Base-by-base conservation (phyloP, 1,140 invertebrate genomes). In the Subanguina moxae region DNA sequence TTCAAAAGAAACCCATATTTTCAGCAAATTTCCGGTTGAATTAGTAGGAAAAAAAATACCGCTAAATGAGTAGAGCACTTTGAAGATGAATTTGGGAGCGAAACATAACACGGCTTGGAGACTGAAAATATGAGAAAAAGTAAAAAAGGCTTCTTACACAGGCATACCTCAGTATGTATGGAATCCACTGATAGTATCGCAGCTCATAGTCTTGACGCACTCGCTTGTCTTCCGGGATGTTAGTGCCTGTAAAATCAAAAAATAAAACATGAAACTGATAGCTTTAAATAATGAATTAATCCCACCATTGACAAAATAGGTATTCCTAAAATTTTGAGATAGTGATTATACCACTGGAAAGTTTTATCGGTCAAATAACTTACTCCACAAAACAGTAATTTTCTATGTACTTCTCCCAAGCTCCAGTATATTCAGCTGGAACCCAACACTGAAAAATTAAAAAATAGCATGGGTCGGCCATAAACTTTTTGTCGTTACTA, bases 351-450 rank as follows among this genome's bases (percentile, higher is more conserved):
- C 32, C 32, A 11, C 3, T 38, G 11, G 3, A 38, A 38, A 5
- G 11, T 38, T 5, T 38, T 3, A 38, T 38, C 3, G 32, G 32
- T 38, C 11, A 11, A 38, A 38, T 38, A 5, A 38, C 32, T 38
- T 38, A 38, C 21, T 74, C 76, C 28, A 75, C 74, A 62, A 75
- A 76, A 59, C 74, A 76, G 42, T 76, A 76, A 43, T 76, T 78
- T 46, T 76, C 74, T 38, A 76, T 78, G 28, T 76, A 76, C 23
- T 65, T 65, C 38, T 78, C 76, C 74, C 74, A 76, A 13, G 73
- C 66, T 13, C 72, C 72, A 25, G 72, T 77, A 62, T 75, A 75
- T 52, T 75, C 74, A 13, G 74, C 74, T n/a, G 76, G 76, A 23
- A 76, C 15, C 76, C 72, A 76, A 56, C 74, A 76, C 57, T 76